Conservation (phyloP, 1,140 invertebrate species). For the Ephestia elutella region DNA sequence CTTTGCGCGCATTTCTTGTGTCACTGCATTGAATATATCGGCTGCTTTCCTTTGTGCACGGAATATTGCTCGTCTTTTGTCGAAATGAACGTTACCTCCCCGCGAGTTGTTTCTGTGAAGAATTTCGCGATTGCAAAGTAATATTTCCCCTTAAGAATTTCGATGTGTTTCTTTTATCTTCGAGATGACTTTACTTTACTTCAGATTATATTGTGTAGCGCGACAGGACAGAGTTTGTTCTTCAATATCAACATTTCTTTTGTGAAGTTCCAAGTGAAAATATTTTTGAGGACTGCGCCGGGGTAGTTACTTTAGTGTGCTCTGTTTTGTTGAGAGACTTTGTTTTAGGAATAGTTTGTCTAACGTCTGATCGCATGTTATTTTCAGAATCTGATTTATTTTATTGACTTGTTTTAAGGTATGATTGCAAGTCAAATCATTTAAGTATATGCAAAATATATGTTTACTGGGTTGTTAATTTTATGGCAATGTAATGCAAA, state of each 20-base stretch:
- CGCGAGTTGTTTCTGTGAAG: slow-evolving; percentile 70
- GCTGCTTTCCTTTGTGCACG: slow-evolving; percentile 69
- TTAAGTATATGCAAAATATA: too few species aligned
- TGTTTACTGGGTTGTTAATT: too few species aligned
- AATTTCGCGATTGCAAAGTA: slow-evolving; percentile 73
- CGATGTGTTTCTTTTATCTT: slow-evolving; percentile 68
- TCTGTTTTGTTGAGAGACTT: too few species aligned
- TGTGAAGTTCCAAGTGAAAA: background rate
- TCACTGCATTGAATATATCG: slow-evolving; percentile 74
- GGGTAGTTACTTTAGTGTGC: too few species aligned
- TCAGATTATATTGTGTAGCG: slow-evolving; percentile 53
- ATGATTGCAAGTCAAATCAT: too few species aligned
- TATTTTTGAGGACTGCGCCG: background rate
- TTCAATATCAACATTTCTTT: slow-evolving; percentile 30
- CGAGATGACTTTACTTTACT: slow-evolving; percentile 66
- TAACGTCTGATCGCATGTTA: too few species aligned
- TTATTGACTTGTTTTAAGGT: too few species aligned
- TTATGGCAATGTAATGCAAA: too few species aligned
- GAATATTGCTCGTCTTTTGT: slow-evolving; percentile 73
- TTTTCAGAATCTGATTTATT: too few species aligned
- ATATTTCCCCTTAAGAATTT: slow-evolving; percentile 71
- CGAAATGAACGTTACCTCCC: slow-evolving; percentile 70
- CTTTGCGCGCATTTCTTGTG: slow-evolving; percentile 70
- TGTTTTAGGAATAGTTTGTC: too few species aligned
- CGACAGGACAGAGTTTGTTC: slow-evolving; percentile 41